Base-by-base conservation (phyloP, 2,888 invertebrate species). In the Drosophila anceps region DNA sequence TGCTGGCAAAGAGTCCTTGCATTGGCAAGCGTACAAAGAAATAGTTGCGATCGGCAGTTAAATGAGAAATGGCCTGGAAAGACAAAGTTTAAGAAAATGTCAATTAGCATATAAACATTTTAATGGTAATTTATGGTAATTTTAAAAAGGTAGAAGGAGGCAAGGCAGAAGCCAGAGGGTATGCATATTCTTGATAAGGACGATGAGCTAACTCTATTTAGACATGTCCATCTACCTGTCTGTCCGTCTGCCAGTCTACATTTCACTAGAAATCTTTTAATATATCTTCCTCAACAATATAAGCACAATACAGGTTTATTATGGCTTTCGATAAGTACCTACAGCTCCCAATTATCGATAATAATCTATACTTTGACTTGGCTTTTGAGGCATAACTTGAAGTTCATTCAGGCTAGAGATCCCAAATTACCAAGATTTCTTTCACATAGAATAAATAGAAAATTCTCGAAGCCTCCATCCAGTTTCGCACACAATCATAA, bases 1-100 rank as follows among this genome's bases (percentile, higher is more conserved):
- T 96, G 64, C 96, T 94, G 2, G 94, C 91, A 57, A 97, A 95
- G 3, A 97, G 90, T 46, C 96, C 92, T 92, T 97, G 97, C 12
- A 97, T 92, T 0, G 95, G 96, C 76, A 96, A 93, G 7, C 95
- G 94, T 0, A 96, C 94, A 79, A 97, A 93, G 72, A 95, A 94
- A 2, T 95, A 94, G 61, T 61, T 55, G 20, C 95, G 94, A 44
- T 95, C 94, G 0, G 96, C 94, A 35, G 96, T 96, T 44, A 97
- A 95, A 91, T 97, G 95, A 0, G 96, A 96, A 76, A 97, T 96
- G 83, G 97, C 96, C 97, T 97, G 94, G 0, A 94, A 93, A 94
- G 0, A 94, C 8, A 7, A 44, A 24, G 8, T n/a, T n/a, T n/a
- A n/a, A 12, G 24, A 43, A 43, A 20, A 1, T 20, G 0, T n/a